Base-by-base conservation (phyloP, 1,140 invertebrate genomes). In the Papilio xuthus region DNA sequence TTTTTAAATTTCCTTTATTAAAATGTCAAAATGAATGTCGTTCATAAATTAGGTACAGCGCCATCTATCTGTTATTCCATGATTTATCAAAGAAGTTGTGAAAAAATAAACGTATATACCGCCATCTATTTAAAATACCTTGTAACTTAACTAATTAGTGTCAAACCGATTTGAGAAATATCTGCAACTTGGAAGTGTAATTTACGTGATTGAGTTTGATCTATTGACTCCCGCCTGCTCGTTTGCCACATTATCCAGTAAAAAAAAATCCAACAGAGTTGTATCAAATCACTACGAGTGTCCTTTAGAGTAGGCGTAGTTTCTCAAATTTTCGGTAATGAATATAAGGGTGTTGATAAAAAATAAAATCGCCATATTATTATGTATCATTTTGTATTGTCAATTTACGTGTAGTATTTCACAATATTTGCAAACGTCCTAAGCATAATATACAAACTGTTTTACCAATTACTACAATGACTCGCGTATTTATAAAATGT, bases 401-500 rank as follows among this genome's bases (percentile, higher is more conserved):
- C 92, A 90, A 89, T 92, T 90, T 92, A 92, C 88, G 89, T 89
- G 86, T 92, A 88, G 85, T 91, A 92, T 88, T 89, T 92, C 91
- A 92, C 92, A 92, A 90, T 90, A 90, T 93, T 88, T 92, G 88
- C 90, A 91, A 86, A 89, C 82, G 85, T 83, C 82, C 89, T 92
- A 92, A 88, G 85, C 85, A 89, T 87, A 91, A 89, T 89, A 87
- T 92, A 92, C 89, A 92, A 91, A 91, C 83, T 85, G 80, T 83
- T 86, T 89, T 87, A 91, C 86, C 88, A 88, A 92, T 92, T 88
- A 91, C 81, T 87, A 89, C 85, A 86, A 90, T 93, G 91, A 93
- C 92, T 92, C 86, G 84, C 83, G 80, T 93, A 92, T 93, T 92
- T 93, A 93, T 93, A 93, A 92, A 93, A 93, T 93, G 89, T 93